These are phyloP conservation scores for Delichon dasypus DNA, from an alignment of 2,797 vertebrate genomes.

Conservation along the genomic window DNA sequence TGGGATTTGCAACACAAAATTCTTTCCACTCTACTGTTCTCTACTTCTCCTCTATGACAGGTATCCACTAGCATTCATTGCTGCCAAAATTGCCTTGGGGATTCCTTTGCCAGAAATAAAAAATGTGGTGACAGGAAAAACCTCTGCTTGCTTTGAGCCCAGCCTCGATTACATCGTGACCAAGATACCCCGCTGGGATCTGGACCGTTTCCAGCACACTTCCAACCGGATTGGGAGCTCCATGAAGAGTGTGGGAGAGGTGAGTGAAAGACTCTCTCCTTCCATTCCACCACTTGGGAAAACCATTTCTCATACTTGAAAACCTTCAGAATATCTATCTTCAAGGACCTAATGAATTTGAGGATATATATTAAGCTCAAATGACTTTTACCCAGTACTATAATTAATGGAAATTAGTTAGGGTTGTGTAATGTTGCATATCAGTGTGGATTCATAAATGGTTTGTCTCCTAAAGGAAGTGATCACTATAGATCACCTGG, in stretches of 20 bases:
- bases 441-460: neutral
- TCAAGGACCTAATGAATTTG: neutral
- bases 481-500: neutral
- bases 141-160: conserved; percentile 93
- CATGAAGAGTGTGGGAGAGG: conserved; percentile 98
- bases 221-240: conserved; percentile 88
- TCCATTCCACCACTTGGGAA: neutral
- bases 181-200: conserved; percentile 94
- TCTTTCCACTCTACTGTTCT: neutral
- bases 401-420: neutral
- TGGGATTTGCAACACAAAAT: neutral
- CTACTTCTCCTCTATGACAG: conserved; percentile 65
- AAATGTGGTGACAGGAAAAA: conserved; percentile 90
- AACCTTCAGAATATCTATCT: neutral
- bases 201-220: conserved; percentile 91
- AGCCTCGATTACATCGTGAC: conserved; percentile 95
- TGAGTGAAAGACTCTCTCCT: conserved; percentile 46
- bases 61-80: conserved; percentile 94
- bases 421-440: neutral
- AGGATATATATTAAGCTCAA: neutral
- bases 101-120: conserved; percentile 92
- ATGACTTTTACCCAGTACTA: neutral
- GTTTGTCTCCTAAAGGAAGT: neutral
- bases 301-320: neutral
- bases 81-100: conserved; percentile 92